Percentiles rank a stretch among this genome's conserved stretches.
Evolutionary conservation across 2,888 invertebrate genomes (phyloP).

Genomic region (Glaucopsyche alexis): DNA sequence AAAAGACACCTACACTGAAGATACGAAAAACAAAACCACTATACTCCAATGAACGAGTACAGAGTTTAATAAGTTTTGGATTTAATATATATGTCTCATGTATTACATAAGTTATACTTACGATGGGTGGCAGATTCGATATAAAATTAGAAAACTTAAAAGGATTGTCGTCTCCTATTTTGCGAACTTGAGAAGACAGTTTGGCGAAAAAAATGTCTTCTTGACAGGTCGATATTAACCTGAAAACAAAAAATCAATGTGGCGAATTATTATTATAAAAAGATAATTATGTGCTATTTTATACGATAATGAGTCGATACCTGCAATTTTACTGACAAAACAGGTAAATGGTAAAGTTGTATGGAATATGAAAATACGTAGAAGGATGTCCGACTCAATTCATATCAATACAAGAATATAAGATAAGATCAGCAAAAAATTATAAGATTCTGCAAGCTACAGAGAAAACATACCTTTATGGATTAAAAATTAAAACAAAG

Average conservation of each 20-base stretch:
- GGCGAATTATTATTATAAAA: constrained; percentile 44
- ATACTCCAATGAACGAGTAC: neutral
- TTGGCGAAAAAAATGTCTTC: constrained; percentile 74
- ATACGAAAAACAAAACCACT: neutral
- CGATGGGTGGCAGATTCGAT: constrained; percentile 79
- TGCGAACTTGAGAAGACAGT: constrained; percentile 70
- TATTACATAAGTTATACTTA: constrained; percentile 50
- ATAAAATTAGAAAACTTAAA: constrained; percentile 78
- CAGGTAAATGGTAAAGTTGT: constrained; percentile 28
- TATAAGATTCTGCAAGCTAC: constrained; percentile 41
- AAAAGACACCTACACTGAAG: neutral
- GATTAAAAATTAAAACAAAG: constrained; percentile 48
- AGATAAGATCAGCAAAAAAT: constrained; percentile 32
- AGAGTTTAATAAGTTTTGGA: neutral
- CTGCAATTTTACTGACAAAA: constrained; percentile 30
- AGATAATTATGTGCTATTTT: constrained; percentile 35
- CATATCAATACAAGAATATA: constrained; percentile 4
- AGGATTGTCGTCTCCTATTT: constrained; percentile 79
- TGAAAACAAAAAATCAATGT: constrained; percentile 77
- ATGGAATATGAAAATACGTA: constrained; percentile 36
- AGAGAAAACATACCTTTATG: constrained; percentile 46
- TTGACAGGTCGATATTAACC: constrained; percentile 79
- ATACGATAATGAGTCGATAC: constrained; percentile 37
- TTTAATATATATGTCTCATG: neutral
- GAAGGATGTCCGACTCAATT: constrained; percentile 23